A percentile compares a stretch with the other conserved stretches of the same genome.
Evolutionary conservation across 2,888 invertebrate genomes (phyloP).

Genomic region (Malthinus seriepunctatus): DNA sequence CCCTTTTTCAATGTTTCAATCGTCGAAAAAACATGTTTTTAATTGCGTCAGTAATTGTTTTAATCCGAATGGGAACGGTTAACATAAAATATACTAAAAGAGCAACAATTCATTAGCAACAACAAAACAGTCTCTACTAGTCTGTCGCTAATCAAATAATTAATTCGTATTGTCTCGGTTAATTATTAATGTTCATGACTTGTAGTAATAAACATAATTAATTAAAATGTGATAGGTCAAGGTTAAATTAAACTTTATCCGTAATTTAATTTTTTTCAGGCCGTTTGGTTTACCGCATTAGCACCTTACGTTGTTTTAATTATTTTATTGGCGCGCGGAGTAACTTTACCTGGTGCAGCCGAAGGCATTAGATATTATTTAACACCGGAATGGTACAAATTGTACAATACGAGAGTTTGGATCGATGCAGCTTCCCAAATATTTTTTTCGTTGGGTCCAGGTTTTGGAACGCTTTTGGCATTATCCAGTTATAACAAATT

Average conservation of each 20-base stretch:
- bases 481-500: conserved; percentile 93
- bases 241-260: neutral
- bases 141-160: neutral
- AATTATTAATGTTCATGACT: neutral
- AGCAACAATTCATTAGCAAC: neutral
- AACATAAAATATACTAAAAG: neutral
- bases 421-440: conserved; percentile 93
- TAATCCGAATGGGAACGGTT: neutral
- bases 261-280: conserved; percentile 57
- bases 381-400: conserved; percentile 86
- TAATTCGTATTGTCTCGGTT: neutral
- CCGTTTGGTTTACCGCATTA: conserved; percentile 94
- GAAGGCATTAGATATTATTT: conserved; percentile 88
- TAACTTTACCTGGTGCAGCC: conserved; percentile 82
- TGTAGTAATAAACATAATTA: neutral
- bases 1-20: neutral
- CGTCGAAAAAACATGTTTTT: neutral
- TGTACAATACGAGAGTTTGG: conserved; percentile 83
- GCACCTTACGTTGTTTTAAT: conserved; percentile 90
- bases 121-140: neutral
- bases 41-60: neutral
- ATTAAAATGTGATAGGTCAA: neutral
- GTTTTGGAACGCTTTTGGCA: conserved; percentile 88
- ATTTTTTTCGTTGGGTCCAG: conserved; percentile 91
- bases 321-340: conserved; percentile 81